Base-by-base conservation (phyloP, 92 coral and sea anemone species). In the Zoanthus sansibaricus region DNA sequence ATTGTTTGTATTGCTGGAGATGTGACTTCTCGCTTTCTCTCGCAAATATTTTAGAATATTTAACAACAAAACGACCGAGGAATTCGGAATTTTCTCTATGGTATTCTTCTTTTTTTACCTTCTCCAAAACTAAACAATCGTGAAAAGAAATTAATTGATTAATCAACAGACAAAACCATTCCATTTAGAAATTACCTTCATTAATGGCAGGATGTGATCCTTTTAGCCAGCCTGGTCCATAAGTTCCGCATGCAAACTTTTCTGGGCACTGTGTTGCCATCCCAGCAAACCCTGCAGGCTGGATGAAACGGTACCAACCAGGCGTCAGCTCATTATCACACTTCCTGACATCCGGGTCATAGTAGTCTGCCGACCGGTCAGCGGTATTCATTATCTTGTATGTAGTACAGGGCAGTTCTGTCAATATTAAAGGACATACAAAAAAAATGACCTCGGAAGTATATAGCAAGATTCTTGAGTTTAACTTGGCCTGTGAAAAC, bases 191-290 rank as follows among this genome's bases (percentile, higher is more conserved):
- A 49, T 46, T 80, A 80, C 85, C 85, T 46, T 80, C 85, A 4
- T 72, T 45, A 13, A 49, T 30, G 21, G 20, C 66, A 11, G 85
- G 85, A 17, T 80, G 72, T 13, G 18, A 17, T 1, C 75, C 85
- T 9, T 80, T 16, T 4, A 80, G 47, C 85, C 85, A 80, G 0
- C 85, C 85, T 9, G 85, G 46, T 2, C 85, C 85, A 30, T 80
- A 80, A 11, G 85, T 66, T 9, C 85, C 85, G 21, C 85, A 80
- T 5, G 20, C 47, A 66, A 66, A 80, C 75, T 80, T 80, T n/a
- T 80, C 85, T 7, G 85, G 85, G 47, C 85, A 80, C 70, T 66
- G 17, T 46, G 85, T 64, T 80, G 85, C 85, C 85, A 80, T 80
- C 61, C 85, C 85, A 46, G 58, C 85, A n/a, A 64, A 52, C 75